phyloP scores from a whole-genome alignment of 2,797 vertebrate genomes.

The Picus viridis region DNA sequence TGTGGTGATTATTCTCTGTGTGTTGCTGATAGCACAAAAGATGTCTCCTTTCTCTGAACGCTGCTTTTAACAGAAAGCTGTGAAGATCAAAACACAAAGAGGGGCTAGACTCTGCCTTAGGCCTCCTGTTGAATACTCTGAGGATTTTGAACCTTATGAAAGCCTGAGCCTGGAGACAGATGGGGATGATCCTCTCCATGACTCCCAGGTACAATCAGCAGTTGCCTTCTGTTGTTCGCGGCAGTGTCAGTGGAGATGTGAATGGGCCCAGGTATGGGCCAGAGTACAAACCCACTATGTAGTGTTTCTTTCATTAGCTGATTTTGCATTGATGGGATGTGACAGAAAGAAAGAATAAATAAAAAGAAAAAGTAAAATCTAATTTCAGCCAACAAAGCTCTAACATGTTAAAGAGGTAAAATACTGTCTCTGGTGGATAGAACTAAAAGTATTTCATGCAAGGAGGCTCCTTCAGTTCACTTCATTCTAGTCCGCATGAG shows the following conservation, averaged over 20 bases:
- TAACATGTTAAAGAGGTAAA: neutral
- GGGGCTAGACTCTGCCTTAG: constrained; percentile 81
- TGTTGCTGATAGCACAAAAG: neutral
- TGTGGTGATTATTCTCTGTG: neutral
- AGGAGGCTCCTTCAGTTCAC: neutral
- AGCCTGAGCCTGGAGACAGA: constrained; percentile 80
- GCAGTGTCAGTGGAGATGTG: neutral
- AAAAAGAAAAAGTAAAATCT: neutral
- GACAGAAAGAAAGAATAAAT: neutral
- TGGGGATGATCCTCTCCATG: neutral
- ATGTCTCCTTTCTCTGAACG: neutral
- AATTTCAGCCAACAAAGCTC: neutral
- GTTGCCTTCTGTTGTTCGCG: neutral
- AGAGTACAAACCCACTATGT: neutral
- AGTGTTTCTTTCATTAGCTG: neutral
- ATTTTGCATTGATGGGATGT: neutral
- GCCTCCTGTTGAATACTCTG: constrained; percentile 82
- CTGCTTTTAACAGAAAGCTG: constrained; percentile 80
- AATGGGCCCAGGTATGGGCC: fast-evolving
- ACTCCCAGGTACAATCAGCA: constrained; percentile 66
- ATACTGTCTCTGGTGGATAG: neutral
- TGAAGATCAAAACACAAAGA: constrained; percentile 89
- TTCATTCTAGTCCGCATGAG: neutral
- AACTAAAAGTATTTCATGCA: neutral
- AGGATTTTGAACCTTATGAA: constrained; percentile 87